Base-by-base conservation (phyloP, 2,113 vertebrate species). In the Mormoops blainvillei region DNA sequence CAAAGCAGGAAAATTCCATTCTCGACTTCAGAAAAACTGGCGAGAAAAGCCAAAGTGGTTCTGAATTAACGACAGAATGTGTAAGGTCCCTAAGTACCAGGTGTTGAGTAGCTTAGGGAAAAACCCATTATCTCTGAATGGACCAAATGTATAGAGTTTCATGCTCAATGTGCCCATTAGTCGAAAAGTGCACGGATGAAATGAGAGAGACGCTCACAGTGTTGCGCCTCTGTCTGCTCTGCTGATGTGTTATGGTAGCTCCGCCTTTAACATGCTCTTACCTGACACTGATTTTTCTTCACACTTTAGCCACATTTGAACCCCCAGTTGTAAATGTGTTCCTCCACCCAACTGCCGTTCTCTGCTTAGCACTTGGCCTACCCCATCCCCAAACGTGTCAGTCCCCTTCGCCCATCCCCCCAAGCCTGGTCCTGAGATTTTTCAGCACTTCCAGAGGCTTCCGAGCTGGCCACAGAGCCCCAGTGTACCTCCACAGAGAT, bases 401-500 rank as follows among this genome's bases (percentile, higher is more conserved):
- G 20, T 31, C 4, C 43, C 15, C 48, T 14, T 31, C 15, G 14
- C 48, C 8, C 26, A n/a, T 0, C 18, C 33, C 24, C 87, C 7
- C 20, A 58, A 45, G 43, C 26, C 73, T 36, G 65, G 70, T 28
- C 38, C 68, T 70, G 68, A 82, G 41, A 15, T 41, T 9, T 24
- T 52, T 81, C 7, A 74, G 71, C 73, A 36, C 9, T 58, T n/a
- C 8, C 38, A 65, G 41, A 77, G 77, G 33, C 20, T 22, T 58
- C 26, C 0, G 6, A 28, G 33, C 18, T 4, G 19, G 31, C 33
- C 68, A 33, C 22, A 28, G 48, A 48, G 48, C 12, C 63, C 76
- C 3, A 3, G 24, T 41, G 8, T 99, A 99, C 99, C 99, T 99
- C 99, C 88, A 99, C 98, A 0, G 99, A 99, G 98, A 99, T 99